phyloP scores from a whole-genome alignment of 2,888 invertebrate genomes.

The Ophonus ardosiacus region DNA sequence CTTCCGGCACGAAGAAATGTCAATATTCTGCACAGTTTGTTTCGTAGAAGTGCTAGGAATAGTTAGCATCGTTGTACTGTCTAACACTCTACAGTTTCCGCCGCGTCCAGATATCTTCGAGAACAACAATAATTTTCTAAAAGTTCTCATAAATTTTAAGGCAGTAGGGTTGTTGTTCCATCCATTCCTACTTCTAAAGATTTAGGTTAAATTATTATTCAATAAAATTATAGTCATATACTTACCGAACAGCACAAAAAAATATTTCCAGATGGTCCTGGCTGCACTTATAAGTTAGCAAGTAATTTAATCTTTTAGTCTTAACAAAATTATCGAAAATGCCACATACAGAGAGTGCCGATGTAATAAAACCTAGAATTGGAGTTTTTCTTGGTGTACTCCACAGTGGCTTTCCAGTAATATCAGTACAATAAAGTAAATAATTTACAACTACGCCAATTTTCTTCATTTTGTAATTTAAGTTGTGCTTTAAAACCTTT shows the following conservation, averaged over 20 bases:
- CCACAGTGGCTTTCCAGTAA: not conserved
- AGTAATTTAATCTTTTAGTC: not conserved
- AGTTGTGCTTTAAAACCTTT: not conserved
- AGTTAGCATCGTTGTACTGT: not conserved
- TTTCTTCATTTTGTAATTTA: not conserved
- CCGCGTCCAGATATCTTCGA: not conserved
- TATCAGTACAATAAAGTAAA: not conserved
- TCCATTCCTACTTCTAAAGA: conserved; percentile 1
- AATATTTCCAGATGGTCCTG: conserved; percentile 4
- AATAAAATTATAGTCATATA: no score
- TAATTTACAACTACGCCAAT: not conserved
- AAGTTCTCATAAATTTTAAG: not conserved
- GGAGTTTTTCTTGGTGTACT: not conserved
- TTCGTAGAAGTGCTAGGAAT: not conserved
- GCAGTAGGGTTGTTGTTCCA: conserved; percentile 11
- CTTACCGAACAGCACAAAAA: no score
- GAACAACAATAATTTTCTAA: not conserved
- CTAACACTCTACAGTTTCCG: not conserved
- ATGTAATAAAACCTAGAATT: not conserved
- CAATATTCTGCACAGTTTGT: not conserved
- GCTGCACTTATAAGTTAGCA: not conserved
- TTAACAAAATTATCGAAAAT: not conserved
- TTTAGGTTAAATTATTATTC: not conserved
- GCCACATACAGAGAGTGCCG: not conserved
- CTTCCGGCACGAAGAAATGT: not conserved